Base-by-base conservation (phyloP, 2,888 invertebrate species). In the Tipula unca region DNA sequence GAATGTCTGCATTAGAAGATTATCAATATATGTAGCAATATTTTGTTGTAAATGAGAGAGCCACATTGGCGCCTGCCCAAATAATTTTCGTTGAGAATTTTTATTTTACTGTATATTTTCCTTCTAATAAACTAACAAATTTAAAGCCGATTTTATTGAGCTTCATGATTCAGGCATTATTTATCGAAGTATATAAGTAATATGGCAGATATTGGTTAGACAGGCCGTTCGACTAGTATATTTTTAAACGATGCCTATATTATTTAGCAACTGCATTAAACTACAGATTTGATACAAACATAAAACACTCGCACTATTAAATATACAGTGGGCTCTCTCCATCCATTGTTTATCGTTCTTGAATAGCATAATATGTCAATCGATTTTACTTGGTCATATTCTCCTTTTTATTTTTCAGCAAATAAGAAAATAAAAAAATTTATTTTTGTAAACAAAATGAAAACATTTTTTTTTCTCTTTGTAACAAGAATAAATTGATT, bases 401-500 rank as follows among this genome's bases (percentile, higher is more conserved):
- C 25, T 69, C 13, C 69, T 10, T 69, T 54, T 69, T 69, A 69
- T 6, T 69, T 69, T 25, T 25, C 10, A 69, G 69, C 69, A 69
- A 69, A 69, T 69, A 69, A 69, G 25, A 69, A 69, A 69, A 54
- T 17, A 6, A 17, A 69, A 69, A 10, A 13, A 0, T 20, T 10
- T 25, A 8, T 69, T 69, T 10, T 69, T 69, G 69, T 25, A 69
- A 69, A 20, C 25, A 69, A 69, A 25, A 20, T 69, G 25, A 69
- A 69, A 69, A 69, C n/a, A 54, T 20, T 54, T 17, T 17, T 48
- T 48, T 54, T 54, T 69, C 25, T 69, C 69, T 69, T 69, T 69
- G 69, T 69, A 69, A 69, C 69, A 69, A 69, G 69, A 69, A 69
- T 69, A 69, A 69, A 69, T 69, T 69, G 69, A 69, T 69, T 69